Conservation (phyloP, 1,140 invertebrate species). For the Macrobrachium rosenbergii region DNA sequence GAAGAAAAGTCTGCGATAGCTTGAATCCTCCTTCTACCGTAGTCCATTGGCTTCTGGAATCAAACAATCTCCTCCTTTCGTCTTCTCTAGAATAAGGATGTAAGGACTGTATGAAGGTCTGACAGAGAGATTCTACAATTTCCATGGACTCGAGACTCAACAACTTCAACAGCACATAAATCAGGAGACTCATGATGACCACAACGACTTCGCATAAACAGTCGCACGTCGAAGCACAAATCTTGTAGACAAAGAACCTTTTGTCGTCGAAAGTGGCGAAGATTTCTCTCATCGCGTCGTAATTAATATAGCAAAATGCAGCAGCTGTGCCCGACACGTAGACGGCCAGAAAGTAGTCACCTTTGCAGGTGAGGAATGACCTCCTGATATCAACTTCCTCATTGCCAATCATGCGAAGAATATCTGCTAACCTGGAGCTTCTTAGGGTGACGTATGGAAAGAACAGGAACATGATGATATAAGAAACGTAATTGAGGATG, state of each 20-base stretch:
- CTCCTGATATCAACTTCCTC: neutral
- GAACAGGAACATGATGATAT: constrained; percentile 27
- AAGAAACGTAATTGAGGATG: constrained; percentile 45
- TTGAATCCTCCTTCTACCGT: no score
- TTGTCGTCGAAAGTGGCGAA: neutral
- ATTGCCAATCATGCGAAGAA: constrained; percentile 10
- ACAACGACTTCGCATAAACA: constrained; percentile 32
- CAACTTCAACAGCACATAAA: constrained; percentile 44
- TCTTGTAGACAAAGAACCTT: constrained; percentile 16
- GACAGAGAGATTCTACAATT: neutral
- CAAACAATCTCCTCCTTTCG: no score
- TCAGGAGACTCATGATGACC: constrained; percentile 25
- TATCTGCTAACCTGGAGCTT: constrained; percentile 13
- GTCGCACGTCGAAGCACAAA: constrained; percentile 36
- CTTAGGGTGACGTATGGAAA: constrained; percentile 29
- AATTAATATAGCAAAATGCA: constrained; percentile 14
- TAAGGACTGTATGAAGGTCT: no score
- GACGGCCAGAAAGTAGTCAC: constrained; percentile 17
- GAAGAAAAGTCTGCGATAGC: no score
- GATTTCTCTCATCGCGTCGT: neutral
- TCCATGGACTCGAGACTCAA: constrained; percentile 34
- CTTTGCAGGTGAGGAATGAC: neutral
- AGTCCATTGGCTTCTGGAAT: no score
- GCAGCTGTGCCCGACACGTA: constrained; percentile 10
- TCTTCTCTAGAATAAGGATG: no score